phyloP scores from a whole-genome alignment of 2,888 invertebrate species.

The Pedicia rivosa region DNA sequence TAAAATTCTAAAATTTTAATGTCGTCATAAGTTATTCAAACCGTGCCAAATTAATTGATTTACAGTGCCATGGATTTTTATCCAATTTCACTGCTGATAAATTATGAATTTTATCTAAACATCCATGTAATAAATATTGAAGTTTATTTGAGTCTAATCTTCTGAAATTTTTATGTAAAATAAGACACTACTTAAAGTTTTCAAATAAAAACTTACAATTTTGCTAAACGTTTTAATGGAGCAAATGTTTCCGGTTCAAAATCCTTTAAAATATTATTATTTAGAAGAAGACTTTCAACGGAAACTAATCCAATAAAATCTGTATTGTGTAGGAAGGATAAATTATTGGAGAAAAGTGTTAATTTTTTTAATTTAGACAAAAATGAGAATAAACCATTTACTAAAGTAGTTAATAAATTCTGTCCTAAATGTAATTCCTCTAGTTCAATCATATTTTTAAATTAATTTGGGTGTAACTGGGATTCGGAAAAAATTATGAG shows the following conservation, averaged over 20 bases:
- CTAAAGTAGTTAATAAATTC: slow-evolving; percentile 34
- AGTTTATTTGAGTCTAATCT: slow-evolving; percentile 44
- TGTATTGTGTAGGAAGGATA: slow-evolving; percentile 29
- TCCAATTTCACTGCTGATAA: slow-evolving; percentile 42
- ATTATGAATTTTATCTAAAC: slow-evolving; percentile 37
- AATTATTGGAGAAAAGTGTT: slow-evolving; percentile 37
- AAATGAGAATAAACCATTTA: slow-evolving; percentile 31
- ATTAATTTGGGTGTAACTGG: too few relatives aligned
- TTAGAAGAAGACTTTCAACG: slow-evolving; percentile 37
- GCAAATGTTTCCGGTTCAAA: slow-evolving; percentile 30
- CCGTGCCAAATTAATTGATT: slow-evolving; percentile 45
- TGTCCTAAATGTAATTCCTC: slow-evolving; percentile 37
- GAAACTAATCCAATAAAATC: slow-evolving; percentile 34
- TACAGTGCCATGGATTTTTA: slow-evolving; percentile 45
- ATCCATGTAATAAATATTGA: slow-evolving; percentile 40
- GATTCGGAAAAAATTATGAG: too few relatives aligned
- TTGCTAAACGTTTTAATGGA: slow-evolving; percentile 30
- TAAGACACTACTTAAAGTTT: too few relatives aligned
- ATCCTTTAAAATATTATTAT: slow-evolving; percentile 38
- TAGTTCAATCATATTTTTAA: slow-evolving; percentile 30
- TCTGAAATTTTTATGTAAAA: too few relatives aligned
- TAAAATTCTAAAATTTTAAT: not conserved
- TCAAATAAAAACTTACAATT: too few relatives aligned
- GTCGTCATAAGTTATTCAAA: too few relatives aligned
- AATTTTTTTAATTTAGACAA: slow-evolving; percentile 32